Base-by-base conservation (phyloP, 2,888 invertebrate genomes). In the Tanypteryx hageni region DNA sequence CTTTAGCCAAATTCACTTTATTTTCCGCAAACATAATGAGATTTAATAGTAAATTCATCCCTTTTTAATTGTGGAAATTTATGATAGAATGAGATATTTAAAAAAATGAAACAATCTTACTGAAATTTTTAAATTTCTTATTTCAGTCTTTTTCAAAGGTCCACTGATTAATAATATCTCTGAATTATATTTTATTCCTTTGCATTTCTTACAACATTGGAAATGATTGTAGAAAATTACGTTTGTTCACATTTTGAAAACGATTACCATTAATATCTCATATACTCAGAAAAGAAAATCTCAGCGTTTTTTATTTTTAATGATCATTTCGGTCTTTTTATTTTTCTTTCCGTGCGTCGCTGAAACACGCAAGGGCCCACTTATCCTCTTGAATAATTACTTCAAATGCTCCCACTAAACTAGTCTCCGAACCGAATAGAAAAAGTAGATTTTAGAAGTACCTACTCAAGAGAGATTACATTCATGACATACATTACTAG, bases 331-430 rank as follows among this genome's bases (percentile, higher is more conserved):
- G 64, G 89, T 89, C 89, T 44, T 89, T 68, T 89, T 59, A 31
- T 86, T 86, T 85, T 86, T 86, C 27, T 83, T 83, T 83, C 83
- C 64, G 89, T 89, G 59, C 61, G 89, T 68, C 64, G 64, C 31
- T 44, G 89, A 56, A 68, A 89, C 89, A 89, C 64, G 89, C 89
- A 89, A 89, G 89, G 89, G 61, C 44, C 89, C 89, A 89, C 89
- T 89, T 89, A 89, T 89, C 64, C 89, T 68, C 89, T 89, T 89
- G 61, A 89, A 89, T 89, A 89, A 89, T 89, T 89, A 89, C 89
- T 89, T 89, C 27, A 86, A 86, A 86, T 86, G 64, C 89, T 44
- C 89, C 64, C 89, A 44, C 89, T 64, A 86, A 86, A 61, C 61
- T 86, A 86, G 22, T 86, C 31, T 27, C 31, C 61, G 59, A 59